Evolutionary conservation across 2,888 invertebrate species (phyloP).

Genomic region (Patella caerulea): DNA sequence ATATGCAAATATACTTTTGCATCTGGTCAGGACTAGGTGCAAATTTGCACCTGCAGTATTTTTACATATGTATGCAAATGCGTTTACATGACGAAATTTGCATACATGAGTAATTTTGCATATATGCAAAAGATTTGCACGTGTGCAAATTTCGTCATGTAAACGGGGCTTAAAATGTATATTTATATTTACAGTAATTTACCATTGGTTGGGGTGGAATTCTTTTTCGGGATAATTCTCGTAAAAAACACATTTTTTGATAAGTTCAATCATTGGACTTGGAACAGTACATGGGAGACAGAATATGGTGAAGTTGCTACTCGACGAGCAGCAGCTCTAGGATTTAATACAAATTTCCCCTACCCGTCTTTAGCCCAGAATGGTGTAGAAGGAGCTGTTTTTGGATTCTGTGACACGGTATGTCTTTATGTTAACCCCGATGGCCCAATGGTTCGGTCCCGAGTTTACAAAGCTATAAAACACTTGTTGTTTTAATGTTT

Average conservation of each 20-base stretch:
- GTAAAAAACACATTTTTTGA: conserved; percentile 29
- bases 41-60: no score
- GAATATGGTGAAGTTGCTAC: background rate
- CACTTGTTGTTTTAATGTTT: no score
- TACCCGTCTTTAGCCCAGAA: conserved; percentile 29
- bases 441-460: background rate
- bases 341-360: conserved; percentile 26
- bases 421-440: background rate
- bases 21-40: no score
- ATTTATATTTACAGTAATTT: no score
- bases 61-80: no score
- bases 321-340: conserved; percentile 26
- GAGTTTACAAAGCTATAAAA: no score
- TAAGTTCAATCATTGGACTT: conserved; percentile 12
- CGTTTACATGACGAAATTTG: no score
- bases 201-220: conserved; percentile 18
- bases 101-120: no score
- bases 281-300: background rate
- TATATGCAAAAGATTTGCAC: no score
- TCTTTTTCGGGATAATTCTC: conserved; percentile 30
- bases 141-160: no score
- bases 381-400: conserved; percentile 24
- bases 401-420: conserved; percentile 35
- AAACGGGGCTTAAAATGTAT: no score
- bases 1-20: no score